phyloP scores from a whole-genome alignment of 2,113 vertebrate genomes.

The Elgaria multicarinata region DNA sequence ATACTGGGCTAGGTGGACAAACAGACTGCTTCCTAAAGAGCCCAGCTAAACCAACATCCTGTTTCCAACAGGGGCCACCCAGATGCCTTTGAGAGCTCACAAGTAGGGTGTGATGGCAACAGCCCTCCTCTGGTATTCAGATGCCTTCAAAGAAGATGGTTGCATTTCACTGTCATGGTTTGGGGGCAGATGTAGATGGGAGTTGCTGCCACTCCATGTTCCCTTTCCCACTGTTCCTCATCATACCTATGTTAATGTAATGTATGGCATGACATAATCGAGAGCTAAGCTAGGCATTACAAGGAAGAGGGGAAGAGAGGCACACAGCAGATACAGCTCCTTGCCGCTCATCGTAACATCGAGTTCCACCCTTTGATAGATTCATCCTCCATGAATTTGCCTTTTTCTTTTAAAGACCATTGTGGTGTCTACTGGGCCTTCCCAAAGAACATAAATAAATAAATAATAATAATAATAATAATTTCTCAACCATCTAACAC shows the following conservation, averaged over 20 bases:
- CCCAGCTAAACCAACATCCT: background rate
- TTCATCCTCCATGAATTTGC: background rate
- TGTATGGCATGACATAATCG: background rate
- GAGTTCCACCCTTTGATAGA: background rate
- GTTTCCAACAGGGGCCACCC: background rate
- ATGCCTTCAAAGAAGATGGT: background rate
- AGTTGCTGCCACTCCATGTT: background rate
- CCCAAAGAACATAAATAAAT: too few species aligned
- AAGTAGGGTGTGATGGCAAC: background rate
- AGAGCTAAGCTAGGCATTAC: too few species aligned
- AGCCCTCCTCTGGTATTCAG: background rate
- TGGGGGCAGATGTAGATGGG: background rate
- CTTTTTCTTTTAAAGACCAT: too few species aligned
- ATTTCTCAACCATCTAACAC: background rate
- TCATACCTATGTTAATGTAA: background rate
- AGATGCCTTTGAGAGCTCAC: background rate
- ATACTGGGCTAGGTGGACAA: too few species aligned
- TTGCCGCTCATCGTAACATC: background rate
- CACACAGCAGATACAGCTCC: background rate
- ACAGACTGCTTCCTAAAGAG: too few species aligned
- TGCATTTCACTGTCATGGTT: background rate
- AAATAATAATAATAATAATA: too few species aligned
- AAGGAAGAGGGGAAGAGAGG: background rate
- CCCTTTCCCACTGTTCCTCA: background rate
- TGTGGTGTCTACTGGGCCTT: background rate